phyloP scores from a whole-genome alignment of 2,888 invertebrate genomes.

The Germaria angustata region DNA sequence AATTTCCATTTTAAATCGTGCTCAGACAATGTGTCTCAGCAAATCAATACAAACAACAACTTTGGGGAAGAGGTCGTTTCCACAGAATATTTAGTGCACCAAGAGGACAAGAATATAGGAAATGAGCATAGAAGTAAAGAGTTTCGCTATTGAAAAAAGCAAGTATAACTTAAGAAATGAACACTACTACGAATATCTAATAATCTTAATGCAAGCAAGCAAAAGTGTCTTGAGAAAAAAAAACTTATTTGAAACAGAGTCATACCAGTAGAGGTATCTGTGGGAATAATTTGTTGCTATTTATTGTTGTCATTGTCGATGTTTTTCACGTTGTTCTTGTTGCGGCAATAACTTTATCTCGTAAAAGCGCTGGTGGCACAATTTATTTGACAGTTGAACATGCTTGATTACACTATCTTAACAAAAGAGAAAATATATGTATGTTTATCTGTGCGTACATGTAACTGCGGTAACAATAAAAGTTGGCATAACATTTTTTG shows the following conservation, averaged over 20 bases:
- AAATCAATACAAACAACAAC: not conserved
- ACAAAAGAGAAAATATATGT: not conserved
- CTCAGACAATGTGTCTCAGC: conserved; percentile 55
- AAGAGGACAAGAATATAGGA: not conserved
- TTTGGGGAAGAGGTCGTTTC: conserved; percentile 9
- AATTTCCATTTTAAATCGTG: conserved; percentile 58
- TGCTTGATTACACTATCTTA: conserved; percentile 61
- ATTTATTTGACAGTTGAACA: conserved; percentile 67
- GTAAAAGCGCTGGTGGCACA: conserved; percentile 63
- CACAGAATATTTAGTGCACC: not conserved
- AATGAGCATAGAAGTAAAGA: not conserved
- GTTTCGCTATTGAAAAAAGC: not conserved
- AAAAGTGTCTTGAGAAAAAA: not conserved
- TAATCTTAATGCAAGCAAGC: conserved; percentile 39
- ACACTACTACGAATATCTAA: conserved; percentile 55
- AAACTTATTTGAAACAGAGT: conserved; percentile 8
- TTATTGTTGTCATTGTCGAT: conserved; percentile 59
- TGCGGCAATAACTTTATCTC: conserved; percentile 54
- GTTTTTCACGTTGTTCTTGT: conserved; percentile 37
- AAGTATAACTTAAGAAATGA: conserved; percentile 40
- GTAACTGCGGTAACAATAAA: conserved; percentile 31
- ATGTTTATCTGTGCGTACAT: not conserved
- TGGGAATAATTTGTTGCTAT: conserved; percentile 66
- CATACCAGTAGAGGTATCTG: conserved; percentile 56
- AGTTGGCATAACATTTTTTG: not conserved